These are phyloP conservation scores for Eristalinus aeneus DNA, from an alignment of 2,888 invertebrate genomes.

Conservation along the genomic window DNA sequence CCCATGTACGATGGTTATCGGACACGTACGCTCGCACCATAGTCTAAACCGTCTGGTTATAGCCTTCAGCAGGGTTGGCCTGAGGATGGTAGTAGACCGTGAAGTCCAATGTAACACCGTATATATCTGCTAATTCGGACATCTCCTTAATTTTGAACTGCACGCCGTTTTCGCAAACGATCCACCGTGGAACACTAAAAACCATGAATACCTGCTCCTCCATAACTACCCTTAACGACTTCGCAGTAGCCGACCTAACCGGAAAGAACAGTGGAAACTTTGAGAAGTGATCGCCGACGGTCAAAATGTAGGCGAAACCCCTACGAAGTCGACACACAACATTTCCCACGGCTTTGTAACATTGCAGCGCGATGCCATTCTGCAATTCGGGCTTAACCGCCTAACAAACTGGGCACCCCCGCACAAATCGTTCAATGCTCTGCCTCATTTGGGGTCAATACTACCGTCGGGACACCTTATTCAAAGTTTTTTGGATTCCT, in stretches of 20 bases:
- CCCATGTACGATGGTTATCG: too few species aligned
- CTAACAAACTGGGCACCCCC: too few species aligned
- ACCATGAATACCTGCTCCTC: neutral
- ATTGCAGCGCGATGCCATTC: neutral
- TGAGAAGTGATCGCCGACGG: slow-evolving; percentile 27
- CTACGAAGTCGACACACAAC: too few species aligned
- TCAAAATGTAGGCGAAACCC: slow-evolving; percentile 10
- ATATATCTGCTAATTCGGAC: neutral
- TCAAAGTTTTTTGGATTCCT: too few species aligned
- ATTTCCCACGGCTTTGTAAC: too few species aligned
- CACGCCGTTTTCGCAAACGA: slow-evolving; percentile 15
- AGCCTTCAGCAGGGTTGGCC: too few species aligned
- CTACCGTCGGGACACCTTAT: too few species aligned
- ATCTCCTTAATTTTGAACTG: slow-evolving; percentile 19
- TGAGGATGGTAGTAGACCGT: slow-evolving; percentile 6
- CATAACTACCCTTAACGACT: neutral
- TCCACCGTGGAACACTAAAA: neutral
- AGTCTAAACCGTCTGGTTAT: too few species aligned
- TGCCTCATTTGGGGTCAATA: too few species aligned
- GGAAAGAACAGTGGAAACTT: slow-evolving; percentile 40
- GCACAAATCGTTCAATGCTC: too few species aligned
- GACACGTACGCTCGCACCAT: neutral
- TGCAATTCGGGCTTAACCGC: too few species aligned
- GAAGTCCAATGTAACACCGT: neutral
- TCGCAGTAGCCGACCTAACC: too few species aligned